phyloP scores from a whole-genome alignment of 2,797 vertebrate genomes.

The Spinus olivaceus region DNA sequence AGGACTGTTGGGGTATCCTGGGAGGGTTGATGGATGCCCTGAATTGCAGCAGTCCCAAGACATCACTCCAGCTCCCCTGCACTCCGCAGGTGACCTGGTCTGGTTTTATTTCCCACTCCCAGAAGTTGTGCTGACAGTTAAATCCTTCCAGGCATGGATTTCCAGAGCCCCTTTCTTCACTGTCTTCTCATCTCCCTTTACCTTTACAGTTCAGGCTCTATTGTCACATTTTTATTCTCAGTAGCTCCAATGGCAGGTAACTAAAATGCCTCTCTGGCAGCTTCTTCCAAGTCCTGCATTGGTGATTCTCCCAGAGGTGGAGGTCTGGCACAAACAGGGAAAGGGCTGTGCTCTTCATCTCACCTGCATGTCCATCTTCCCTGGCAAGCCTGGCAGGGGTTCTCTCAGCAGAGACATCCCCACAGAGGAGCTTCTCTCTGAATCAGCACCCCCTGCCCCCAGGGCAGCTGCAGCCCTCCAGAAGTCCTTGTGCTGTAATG shows the following conservation, averaged over 20 bases:
- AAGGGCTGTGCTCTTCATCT: not conserved
- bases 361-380: not conserved
- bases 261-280: not conserved
- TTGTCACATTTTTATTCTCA: not conserved
- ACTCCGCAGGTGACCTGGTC: fast-evolving
- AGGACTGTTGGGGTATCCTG: not conserved
- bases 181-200: not conserved
- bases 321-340: not conserved
- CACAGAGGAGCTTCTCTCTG: not conserved
- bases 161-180: not conserved
- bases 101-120: not conserved
- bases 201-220: not conserved
- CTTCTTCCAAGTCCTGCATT: not conserved
- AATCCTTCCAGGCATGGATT: not conserved
- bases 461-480: not conserved
- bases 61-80: not conserved
- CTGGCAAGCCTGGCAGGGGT: not conserved
- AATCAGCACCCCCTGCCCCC: not conserved
- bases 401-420: not conserved
- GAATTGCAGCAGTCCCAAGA: not conserved
- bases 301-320: not conserved
- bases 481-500: not conserved
- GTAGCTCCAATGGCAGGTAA: not conserved
- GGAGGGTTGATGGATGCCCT: not conserved
- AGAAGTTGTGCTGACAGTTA: not conserved